Base-by-base conservation (phyloP, 2,888 invertebrate genomes). In the Diaphora mendica region DNA sequence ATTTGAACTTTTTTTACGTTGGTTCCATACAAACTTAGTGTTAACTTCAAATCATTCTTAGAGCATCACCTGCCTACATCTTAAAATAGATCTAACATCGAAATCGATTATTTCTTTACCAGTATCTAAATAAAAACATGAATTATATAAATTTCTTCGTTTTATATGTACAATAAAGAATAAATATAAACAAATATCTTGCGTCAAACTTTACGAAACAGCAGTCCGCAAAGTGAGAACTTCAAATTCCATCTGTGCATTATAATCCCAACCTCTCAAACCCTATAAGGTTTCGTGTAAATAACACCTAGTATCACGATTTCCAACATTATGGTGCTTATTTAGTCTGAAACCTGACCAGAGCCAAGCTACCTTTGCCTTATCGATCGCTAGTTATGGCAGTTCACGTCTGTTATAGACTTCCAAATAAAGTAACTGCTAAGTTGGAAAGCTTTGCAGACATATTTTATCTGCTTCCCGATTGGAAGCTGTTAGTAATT, bases 391-490 rank as follows among this genome's bases (percentile, higher is more conserved):
- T 73, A 68, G 71, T 62, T 72, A 77, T 66, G 76, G 77, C 74
- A 62, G 74, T 75, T 80, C 73, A 77, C 68, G 67, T 64, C 30
- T 64, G 74, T 76, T 78, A 79, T 82, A 83, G 71, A 80, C 81
- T 71, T 72, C 83, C 81, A 78, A 85, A 85, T 81, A 79, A 76
- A 79, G 83, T 62, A 75, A 67, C 30, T 66, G 69, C 30, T 11
- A 35, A 51, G 68, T 68, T 20, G 20, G 68, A 33, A 15, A 35
- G 33, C 51, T 35, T 13, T 26, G 23, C 1, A 1, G 13, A 11
- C 23, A 48, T 33, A 23, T 48, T 68, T 68, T 7, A 17, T 64
- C 17, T 20, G 30, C 15, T 68, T 48, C 51, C 23, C 33, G 23
- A 51, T 51, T 8, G 9, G 33, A 33, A 23, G 17, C 64, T 33